Conservation (phyloP, 2,113 vertebrate species). For the Pelecanoides urinatrix region DNA sequence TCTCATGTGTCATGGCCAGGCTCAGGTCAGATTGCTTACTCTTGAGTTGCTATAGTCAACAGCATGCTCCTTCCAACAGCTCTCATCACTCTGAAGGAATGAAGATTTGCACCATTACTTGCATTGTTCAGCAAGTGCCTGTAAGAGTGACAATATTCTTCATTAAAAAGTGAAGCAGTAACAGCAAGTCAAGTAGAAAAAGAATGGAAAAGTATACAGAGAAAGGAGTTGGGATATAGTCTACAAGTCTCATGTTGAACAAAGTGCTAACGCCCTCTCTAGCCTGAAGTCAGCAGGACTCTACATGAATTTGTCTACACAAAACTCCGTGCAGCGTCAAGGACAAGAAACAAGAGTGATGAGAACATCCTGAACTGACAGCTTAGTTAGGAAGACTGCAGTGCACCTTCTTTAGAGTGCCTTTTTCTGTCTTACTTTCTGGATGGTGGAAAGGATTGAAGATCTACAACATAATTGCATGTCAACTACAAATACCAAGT, state of each 20-base stretch:
- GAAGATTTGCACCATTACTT: not conserved
- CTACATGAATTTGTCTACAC: not conserved
- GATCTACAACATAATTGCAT: not conserved
- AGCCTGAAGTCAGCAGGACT: not conserved
- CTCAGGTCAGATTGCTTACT: not conserved
- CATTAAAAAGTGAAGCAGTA: not conserved
- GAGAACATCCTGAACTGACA: not conserved
- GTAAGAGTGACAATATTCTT: fast-evolving
- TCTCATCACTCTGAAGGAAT: not conserved
- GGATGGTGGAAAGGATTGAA: not conserved
- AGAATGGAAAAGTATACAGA: not conserved
- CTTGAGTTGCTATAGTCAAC: not conserved
- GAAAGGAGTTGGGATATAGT: not conserved
- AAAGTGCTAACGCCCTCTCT: not conserved
- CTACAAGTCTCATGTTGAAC: not conserved
- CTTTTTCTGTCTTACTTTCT: not conserved
- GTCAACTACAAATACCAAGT: not conserved
- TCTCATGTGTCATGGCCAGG: not conserved
- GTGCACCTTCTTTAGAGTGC: not conserved
- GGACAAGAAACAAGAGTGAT: not conserved
- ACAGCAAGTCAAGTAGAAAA: not conserved
- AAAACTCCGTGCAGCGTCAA: not conserved
- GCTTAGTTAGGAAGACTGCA: not conserved
- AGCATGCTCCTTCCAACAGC: not conserved
- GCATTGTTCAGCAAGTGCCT: not conserved